Base-by-base conservation (phyloP, 2,113 vertebrate species). In the Hippocampus comes region DNA sequence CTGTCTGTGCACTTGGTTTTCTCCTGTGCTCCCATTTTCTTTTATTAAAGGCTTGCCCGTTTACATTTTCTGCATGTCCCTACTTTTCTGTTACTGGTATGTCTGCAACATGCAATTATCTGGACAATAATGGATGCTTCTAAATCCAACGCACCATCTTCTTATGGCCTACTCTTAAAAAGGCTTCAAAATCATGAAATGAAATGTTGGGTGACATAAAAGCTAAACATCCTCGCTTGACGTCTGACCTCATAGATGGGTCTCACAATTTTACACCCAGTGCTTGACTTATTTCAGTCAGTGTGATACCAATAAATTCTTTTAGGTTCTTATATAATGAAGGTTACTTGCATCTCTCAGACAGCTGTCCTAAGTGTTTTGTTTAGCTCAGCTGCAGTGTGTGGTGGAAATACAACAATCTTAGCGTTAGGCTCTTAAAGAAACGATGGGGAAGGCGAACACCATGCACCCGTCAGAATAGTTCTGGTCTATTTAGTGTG, bases 81-180 rank as follows among this genome's bases (percentile, higher is more conserved):
- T 63, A 38, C 17, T 61, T 48, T 53, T 68, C 38, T 56, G 67
- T 71, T 12, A 74, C 63, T 78, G 38, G n/a, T 77, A 71, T 75
- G 51, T 64, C 23, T 67, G 64, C 48, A 41, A 38, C 67, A 65
- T 70, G 51, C 70, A 4, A 78, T 74, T 67, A 59, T 59, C 23
- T 15, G 4, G 4, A 55, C 38, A 70, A 27, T 82, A 79, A 86
- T 86, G 83, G 86, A 87, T 77, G 82, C 73, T 83, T 87, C 68
- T 79, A 81, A 82, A 89, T 80, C 80, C 86, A 77, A 89, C 81
- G 81, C 84, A 85, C 74, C 64, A 79, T 89, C 82, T 87, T 89
- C 71, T 74, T 81, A 79, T 89, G 87, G 82, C 87, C 84, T 86
- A 85, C 70, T 85, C 86, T 34, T 86, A 25, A 78, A 85, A 49